Evolutionary conservation across 1,140 invertebrate species (phyloP), one percentile per base, ranked within the genome.

Genomic region (Zaprionus camerounensis): DNA sequence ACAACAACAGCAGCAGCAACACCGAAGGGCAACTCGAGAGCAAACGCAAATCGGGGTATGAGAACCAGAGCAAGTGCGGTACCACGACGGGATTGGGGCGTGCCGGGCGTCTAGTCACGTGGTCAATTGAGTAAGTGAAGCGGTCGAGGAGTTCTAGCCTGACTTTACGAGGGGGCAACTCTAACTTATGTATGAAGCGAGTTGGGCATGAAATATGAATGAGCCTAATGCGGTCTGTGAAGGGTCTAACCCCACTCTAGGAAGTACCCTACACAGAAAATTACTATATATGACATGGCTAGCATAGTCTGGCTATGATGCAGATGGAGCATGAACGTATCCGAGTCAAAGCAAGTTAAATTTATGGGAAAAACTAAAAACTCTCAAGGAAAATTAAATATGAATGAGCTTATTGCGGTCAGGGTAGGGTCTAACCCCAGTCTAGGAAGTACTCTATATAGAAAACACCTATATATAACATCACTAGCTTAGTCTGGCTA

Each of bases 1-100:
- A 46, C 67, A 85, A 71, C 71, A 80, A 76, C 68, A 82, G 75
- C 63, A 79, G 62, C 56, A 79, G 65, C 34, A 76, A 66, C 56
- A 68, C 46, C 28, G 36, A 53, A 55, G 61, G 69, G 67, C 61
- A 62, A 63, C 66, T 66, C 24, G 46, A 61, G 65, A 44, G 49
- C 31, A 68, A 72, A 65, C 56, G 34, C 34, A 71, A 63, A 63
- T 58, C 64, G 63, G 46, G 65, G 81, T 66, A 49, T 65, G 80
- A 72, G 63, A 74, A 71, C 41, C 53, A 64, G 74, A 64, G 67
- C 67, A 80, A 84, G 64, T 78, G 82, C 75, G 71, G 34, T 31
- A 34, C n/a, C n/a, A 46, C 41, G 3, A 11, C 51, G 41, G 76
- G 69, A 83, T 62, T 68, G 79, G 56, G 62, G 17, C 61, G 49